Evolutionary conservation across 2,113 vertebrate species (phyloP), one percentile per base, ranked within the genome.

Genomic region (Lethenteron reissneri): DNA sequence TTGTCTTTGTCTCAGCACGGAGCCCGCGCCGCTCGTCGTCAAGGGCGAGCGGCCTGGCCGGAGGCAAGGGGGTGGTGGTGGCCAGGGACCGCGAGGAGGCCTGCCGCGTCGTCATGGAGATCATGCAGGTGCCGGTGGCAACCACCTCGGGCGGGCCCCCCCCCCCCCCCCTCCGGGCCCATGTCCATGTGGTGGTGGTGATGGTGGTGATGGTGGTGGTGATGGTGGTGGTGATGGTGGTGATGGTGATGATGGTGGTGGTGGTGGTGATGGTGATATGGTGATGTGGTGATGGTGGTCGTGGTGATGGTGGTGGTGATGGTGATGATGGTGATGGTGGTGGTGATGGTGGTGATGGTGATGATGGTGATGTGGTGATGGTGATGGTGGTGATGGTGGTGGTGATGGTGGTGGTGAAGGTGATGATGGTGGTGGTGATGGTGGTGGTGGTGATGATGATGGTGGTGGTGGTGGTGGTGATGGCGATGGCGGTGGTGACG

Each of bases 191-290:
- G 74, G 75, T 83, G 2, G 92, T 92, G 10, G 94, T 92, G 41
- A 89, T 95, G 74, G 94, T 87, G 0, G 78, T 97, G 74, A 88
- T 97, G 74, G 81, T 99, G 59, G 94, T 97, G 76, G 92, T 97
- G 75, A 82, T 89, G 15, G 84, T 97, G 12, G 90, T 90, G 74
- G 94, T 92, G 76, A 89, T 95, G 79, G 92, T 97, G 75, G 83
- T 99, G 70, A 3, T 41, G 25, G 4, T 41, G 25, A 41, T 41
- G 25, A 3, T 41, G 25, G 25, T 41, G 25, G 4, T 41, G 25
- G 3, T 3, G 25, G 4, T 41, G 25, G 25, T 41, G 25, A 4
- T 4, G 25, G 4, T 41, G 25, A 4, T 21, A 4, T 21, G 21
- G 21, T 21, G 21, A 21, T 21, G 21, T 21, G 21, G 21, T 21